phyloP scores from a whole-genome alignment of 2,113 vertebrate species.

The Numida meleagris region DNA sequence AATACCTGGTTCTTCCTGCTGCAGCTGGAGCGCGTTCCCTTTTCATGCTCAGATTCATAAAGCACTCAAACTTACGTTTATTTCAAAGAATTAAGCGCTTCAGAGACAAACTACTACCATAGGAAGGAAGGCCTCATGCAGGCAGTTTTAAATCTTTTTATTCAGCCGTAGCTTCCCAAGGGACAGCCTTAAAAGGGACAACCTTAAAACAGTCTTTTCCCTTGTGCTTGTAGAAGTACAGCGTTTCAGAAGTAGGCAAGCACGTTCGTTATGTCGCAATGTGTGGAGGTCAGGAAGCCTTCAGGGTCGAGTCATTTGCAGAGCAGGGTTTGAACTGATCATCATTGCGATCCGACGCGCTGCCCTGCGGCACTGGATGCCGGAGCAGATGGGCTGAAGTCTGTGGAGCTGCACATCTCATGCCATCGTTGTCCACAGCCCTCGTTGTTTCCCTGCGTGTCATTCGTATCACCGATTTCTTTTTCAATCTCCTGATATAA shows the following conservation, averaged over 20 bases:
- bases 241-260: neutral
- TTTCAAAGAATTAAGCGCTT: slow-evolving; percentile 33
- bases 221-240: neutral
- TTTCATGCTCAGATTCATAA: neutral
- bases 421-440: neutral
- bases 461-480: neutral
- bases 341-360: neutral
- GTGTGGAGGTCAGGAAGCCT: neutral
- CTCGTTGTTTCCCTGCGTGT: neutral
- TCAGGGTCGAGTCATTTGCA: neutral
- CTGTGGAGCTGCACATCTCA: neutral
- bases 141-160: neutral
- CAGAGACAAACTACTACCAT: neutral
- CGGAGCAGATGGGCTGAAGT: neutral
- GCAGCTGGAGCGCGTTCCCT: neutral
- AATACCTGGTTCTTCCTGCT: slow-evolving; percentile 41
- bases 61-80: neutral
- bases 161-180: neutral
- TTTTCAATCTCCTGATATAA: neutral
- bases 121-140: neutral
- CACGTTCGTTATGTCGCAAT: neutral
- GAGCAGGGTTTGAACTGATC: neutral
- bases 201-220: neutral
- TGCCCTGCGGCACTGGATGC: neutral
- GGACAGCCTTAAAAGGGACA: neutral